These are phyloP conservation scores for Buphagus erythrorhynchus DNA, from an alignment of 2,797 vertebrate genomes.

Conservation along the genomic window DNA sequence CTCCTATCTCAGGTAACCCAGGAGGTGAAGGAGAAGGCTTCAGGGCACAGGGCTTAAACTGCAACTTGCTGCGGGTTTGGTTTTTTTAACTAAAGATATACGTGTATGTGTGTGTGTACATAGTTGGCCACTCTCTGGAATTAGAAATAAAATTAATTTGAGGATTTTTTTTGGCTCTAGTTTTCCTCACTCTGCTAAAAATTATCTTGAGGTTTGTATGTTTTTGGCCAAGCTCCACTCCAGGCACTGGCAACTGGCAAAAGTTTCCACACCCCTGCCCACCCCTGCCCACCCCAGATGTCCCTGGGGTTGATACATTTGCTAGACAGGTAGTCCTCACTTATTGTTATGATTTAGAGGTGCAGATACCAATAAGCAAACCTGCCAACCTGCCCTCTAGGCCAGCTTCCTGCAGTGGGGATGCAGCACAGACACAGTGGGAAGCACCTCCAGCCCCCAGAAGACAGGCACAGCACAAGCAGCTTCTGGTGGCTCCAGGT, in stretches of 20 bases:
- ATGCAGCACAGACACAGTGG: not conserved
- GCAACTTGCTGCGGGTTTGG: not conserved
- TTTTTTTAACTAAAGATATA: not conserved
- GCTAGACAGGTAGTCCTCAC: not conserved
- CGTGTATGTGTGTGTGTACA: not conserved
- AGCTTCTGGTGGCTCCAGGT: not conserved
- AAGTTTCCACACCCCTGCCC: not conserved
- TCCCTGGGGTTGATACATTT: accelerated
- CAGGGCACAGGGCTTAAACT: not conserved
- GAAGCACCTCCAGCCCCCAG: not conserved
- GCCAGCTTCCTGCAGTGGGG: not conserved
- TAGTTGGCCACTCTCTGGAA: not conserved
- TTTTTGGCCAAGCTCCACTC: not conserved
- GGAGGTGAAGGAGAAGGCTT: not conserved
- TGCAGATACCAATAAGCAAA: not conserved
- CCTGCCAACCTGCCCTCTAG: not conserved
- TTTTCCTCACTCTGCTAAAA: not conserved
- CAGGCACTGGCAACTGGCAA: not conserved
- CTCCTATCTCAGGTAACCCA: not conserved
- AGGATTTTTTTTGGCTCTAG: not conserved
- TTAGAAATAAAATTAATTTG: constrained; percentile 36
- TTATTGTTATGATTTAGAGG: not conserved
- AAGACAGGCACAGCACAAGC: not conserved
- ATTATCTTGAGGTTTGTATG: not conserved
- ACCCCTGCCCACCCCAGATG: not conserved